Conservation (phyloP, 92 coral and sea anemone genomes). For the Phymanthus crucifer region DNA sequence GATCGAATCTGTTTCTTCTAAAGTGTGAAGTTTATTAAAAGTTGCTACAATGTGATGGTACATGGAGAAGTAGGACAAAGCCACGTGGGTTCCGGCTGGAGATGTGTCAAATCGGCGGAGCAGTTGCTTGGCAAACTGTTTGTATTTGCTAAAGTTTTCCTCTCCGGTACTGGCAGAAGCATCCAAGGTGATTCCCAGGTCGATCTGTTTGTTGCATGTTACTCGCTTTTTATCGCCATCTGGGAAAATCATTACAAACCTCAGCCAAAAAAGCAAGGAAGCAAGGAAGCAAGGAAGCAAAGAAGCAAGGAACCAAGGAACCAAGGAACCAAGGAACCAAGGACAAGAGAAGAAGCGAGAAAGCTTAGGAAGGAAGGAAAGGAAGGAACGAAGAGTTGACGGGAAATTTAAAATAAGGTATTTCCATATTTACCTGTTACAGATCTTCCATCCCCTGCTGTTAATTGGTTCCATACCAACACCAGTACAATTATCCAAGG, state of each 20-base stretch:
- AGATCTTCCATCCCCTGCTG: too few relatives aligned
- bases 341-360: not conserved
- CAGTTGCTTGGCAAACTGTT: slow-evolving; percentile 31
- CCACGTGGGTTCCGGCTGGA: slow-evolving; percentile 14
- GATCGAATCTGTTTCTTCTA: not conserved
- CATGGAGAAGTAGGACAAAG: slow-evolving; percentile 33
- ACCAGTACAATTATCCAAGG: too few relatives aligned
- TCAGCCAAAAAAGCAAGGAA: not conserved
- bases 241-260: not conserved
- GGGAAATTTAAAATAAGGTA: too few relatives aligned
- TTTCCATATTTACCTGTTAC: too few relatives aligned
- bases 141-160: slow-evolving; percentile 19
- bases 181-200: slow-evolving; percentile 41
- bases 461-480: too few relatives aligned
- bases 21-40: slow-evolving; percentile 16
- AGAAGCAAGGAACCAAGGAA: not conserved
- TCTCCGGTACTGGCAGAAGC: slow-evolving; percentile 40
- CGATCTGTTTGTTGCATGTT: slow-evolving; percentile 28
- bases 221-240: not conserved
- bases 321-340: not conserved
- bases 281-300: not conserved
- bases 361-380: too few relatives aligned
- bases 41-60: slow-evolving; percentile 18
- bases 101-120: slow-evolving; percentile 17
- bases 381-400: too few relatives aligned